These are phyloP conservation scores for Augiades crinisus DNA, from an alignment of 2,888 invertebrate genomes.

Conservation along the genomic window DNA sequence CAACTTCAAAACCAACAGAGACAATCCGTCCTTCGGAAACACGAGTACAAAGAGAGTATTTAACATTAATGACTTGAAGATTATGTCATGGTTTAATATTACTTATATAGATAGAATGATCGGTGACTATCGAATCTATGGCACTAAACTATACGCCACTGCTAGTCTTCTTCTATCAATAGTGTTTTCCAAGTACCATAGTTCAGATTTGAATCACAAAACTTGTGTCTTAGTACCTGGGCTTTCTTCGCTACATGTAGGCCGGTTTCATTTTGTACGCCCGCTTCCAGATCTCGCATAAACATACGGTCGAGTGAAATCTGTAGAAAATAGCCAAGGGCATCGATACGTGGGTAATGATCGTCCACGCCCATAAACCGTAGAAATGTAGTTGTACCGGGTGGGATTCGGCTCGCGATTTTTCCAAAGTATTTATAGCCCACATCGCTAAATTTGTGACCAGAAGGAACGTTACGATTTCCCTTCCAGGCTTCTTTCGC, in stretches of 20 bases:
- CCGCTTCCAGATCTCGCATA: constrained; percentile 98
- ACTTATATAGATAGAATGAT: constrained; percentile 8
- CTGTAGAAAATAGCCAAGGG: constrained; percentile 96
- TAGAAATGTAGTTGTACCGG: constrained; percentile 96
- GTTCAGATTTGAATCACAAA: constrained; percentile 39
- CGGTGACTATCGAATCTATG: constrained; percentile 53
- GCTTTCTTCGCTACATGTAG: constrained; percentile 86
- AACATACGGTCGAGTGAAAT: constrained; percentile 96
- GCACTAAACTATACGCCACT: constrained; percentile 59
- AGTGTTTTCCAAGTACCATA: constrained; percentile 47
- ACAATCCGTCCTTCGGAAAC: constrained; percentile 38
- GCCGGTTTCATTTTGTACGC: constrained; percentile 96
- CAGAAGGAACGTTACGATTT: constrained; percentile 95
- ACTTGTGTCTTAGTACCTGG: constrained; percentile 45
- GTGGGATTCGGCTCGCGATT: constrained; percentile 94
- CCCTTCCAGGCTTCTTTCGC: constrained; percentile 93
- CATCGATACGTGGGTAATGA: constrained; percentile 96
- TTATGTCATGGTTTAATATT: constrained; percentile 10
- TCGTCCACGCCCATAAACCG: constrained; percentile 97
- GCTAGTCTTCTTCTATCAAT: constrained; percentile 24
- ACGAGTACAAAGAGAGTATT: constrained; percentile 31
- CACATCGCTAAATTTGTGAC: constrained; percentile 96
- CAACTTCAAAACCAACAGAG: constrained; percentile 68
- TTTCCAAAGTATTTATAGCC: constrained; percentile 96
- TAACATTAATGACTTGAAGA: constrained; percentile 19